Base-by-base conservation (phyloP, 2,797 vertebrate species). In the Darevskia nairensis region DNA sequence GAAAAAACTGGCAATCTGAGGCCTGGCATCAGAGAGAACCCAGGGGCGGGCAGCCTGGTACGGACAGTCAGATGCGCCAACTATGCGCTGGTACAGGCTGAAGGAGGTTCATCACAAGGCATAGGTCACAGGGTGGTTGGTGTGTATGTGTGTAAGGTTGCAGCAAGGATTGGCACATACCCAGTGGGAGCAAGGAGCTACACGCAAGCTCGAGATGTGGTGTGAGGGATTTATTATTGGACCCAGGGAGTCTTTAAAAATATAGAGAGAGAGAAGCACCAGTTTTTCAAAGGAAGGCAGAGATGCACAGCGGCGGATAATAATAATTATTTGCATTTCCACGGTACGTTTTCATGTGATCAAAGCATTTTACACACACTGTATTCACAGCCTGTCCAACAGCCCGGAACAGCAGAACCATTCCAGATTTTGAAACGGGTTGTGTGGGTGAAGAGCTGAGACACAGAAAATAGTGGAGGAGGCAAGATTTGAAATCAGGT, bases 151-250 rank as follows among this genome's bases (percentile, higher is more conserved):
- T 55, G 50, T 13, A 55, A 55, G 13, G 64, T 61, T 75, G 17
- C 32, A 85, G 46, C 39, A 44, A 21, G 46, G 61, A 39, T 27
- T 81, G 23, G 79, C 78, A 80, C 21, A 84, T 32, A n/a, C 59
- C 84, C 71, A 81, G 32, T 74, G 35, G 23, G 27, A 64, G 2
- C 0, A 10, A 59, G 1, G 92, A 86, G 89, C 89, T n/a, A 85
- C 35, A 17, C 5, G 2, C 39, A 76, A 82, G 46, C 39, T 27
- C 85, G 90, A 92, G 50, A 80, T 89, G 23, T 88, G 90, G 15
- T 8, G 23, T 29, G 39, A 4, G 27, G 23, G 25, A 71, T 41
- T 66, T 41, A 46, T 76, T 27, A 23, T 46, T 64, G 13, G 7
- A 79, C 15, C 8, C 44, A 17, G 25, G 46, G 4, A 35, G 4